phyloP scores from a whole-genome alignment of 2,113 vertebrate species.

The Ptychochromis oligacanthus region DNA sequence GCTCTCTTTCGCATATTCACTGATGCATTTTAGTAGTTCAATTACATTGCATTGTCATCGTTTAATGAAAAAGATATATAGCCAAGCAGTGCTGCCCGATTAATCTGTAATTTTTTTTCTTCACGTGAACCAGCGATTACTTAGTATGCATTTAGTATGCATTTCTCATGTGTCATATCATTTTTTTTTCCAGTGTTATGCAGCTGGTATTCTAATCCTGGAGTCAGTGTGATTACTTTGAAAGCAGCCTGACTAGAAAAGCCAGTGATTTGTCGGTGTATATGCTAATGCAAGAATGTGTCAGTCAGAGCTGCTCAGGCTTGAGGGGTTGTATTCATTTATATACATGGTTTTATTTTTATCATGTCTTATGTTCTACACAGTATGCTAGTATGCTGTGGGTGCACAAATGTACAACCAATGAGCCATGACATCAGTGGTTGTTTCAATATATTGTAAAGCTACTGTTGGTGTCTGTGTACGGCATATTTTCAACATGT shows the following conservation, averaged over 20 bases:
- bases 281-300: slow-evolving; percentile 26
- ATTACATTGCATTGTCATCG: neutral
- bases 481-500: neutral
- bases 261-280: slow-evolving; percentile 25
- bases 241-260: slow-evolving; percentile 25
- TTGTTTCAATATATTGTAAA: neutral
- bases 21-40: neutral
- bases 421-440: neutral
- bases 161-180: neutral
- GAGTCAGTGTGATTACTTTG: slow-evolving; percentile 40
- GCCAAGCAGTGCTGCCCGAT: neutral
- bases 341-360: slow-evolving; percentile 1
- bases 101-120: neutral
- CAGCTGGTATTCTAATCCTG: slow-evolving; percentile 25
- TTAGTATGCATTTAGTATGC: slow-evolving; percentile 16
- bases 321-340: neutral
- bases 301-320: slow-evolving; percentile 37
- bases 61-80: neutral
- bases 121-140: neutral
- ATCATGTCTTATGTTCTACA: neutral
- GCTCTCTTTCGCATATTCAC: slow-evolving; percentile 10
- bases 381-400: neutral
- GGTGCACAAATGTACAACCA: neutral
- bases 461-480: neutral
- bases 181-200: neutral